phyloP scores from a whole-genome alignment of 2,888 invertebrate genomes.

The Drepanosiphum platanoidis region DNA sequence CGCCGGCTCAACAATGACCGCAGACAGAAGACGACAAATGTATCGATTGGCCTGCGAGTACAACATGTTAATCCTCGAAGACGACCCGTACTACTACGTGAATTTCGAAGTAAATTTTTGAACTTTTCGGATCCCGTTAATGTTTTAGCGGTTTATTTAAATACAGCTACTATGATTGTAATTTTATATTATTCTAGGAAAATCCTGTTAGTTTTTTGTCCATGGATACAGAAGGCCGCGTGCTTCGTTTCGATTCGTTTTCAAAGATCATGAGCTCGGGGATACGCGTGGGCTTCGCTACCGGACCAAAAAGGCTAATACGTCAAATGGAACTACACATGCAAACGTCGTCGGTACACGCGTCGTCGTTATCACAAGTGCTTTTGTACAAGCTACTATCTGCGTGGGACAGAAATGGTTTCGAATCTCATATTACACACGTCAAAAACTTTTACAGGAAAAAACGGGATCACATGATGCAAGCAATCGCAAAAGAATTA shows the following conservation, averaged over 20 bases:
- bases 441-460: conserved; percentile 74
- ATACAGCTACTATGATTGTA: neutral
- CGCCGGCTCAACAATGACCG: conserved; percentile 76
- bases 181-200: conserved; percentile 23
- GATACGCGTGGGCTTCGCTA: conserved; percentile 78
- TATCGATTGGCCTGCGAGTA: conserved; percentile 80
- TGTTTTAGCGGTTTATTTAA: neutral
- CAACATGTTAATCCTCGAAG: conserved; percentile 82
- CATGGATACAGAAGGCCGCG: conserved; percentile 79
- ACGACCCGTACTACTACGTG: conserved; percentile 84
- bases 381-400: conserved; percentile 31
- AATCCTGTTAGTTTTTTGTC: conserved; percentile 69
- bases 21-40: conserved; percentile 75
- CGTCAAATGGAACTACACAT: conserved; percentile 76
- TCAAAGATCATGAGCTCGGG: conserved; percentile 79
- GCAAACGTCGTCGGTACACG: conserved; percentile 76
- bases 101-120: conserved; percentile 71
- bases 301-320: conserved; percentile 76
- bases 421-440: conserved; percentile 72
- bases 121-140: neutral
- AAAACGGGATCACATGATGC: conserved; percentile 74
- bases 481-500: conserved; percentile 73
- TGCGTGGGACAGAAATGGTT: conserved; percentile 69
- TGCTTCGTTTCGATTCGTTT: conserved; percentile 80
- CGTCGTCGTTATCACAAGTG: conserved; percentile 76